phyloP scores from a whole-genome alignment of 2,797 vertebrate species.

The Arnoldichthys spilopterus region DNA sequence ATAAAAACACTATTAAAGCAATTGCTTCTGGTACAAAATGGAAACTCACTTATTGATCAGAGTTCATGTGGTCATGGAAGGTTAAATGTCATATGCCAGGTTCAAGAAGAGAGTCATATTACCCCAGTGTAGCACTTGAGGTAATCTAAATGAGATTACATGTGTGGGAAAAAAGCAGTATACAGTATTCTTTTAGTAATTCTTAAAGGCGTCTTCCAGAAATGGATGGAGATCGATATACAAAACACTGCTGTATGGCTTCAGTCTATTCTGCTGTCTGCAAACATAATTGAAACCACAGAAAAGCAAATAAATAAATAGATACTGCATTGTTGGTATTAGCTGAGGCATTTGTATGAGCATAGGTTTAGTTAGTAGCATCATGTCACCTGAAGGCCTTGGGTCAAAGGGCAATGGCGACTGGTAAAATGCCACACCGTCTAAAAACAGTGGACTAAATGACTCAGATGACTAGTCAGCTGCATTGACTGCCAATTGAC shows the following conservation, averaged over 20 bases:
- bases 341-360: neutral
- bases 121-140: constrained; percentile 21
- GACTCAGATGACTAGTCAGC: neutral
- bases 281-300: neutral
- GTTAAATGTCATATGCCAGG: constrained; percentile 55
- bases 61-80: constrained; percentile 69
- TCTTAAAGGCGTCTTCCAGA: neutral
- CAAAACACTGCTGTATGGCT: neutral
- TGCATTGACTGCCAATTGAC: neutral
- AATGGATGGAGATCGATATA: constrained; percentile 3
- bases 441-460: neutral
- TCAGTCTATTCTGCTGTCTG: neutral
- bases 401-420: neutral
- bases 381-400: neutral
- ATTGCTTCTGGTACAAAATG: constrained; percentile 76
- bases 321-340: neutral
- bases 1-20: constrained; percentile 86
- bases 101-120: constrained; percentile 60
- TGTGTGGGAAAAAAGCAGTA: neutral
- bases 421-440: constrained; percentile 1
- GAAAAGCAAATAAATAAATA: neutral
- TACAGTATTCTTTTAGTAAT: neutral
- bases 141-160: neutral
- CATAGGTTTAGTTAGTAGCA: neutral
- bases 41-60: constrained; percentile 83